Evolutionary conservation across 2,113 vertebrate genomes (phyloP).

Genomic region (Solenodon paradoxus): DNA sequence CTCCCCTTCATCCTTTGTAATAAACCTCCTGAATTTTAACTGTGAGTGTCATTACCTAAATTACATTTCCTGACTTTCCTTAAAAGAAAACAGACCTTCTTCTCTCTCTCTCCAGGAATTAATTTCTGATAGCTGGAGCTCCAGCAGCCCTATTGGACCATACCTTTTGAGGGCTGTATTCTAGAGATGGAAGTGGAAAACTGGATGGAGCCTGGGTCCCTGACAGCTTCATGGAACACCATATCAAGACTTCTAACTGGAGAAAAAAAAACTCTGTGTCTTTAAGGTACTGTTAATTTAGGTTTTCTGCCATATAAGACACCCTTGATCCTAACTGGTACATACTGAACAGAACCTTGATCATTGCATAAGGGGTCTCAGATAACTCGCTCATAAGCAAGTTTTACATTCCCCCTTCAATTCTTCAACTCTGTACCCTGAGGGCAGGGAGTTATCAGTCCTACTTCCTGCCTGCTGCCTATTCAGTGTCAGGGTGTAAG

Average conservation of each 20-base stretch:
- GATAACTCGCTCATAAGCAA: neutral
- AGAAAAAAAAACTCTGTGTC: neutral
- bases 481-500: neutral
- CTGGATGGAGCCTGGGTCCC: neutral
- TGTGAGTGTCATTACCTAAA: neutral
- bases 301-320: neutral
- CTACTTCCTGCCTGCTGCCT: neutral
- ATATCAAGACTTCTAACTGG: neutral
- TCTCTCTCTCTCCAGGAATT: neutral
- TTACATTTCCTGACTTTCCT: neutral
- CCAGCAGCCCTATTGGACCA: neutral
- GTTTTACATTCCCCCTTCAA: neutral
- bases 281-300: neutral
- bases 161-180: neutral
- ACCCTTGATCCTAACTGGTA: neutral
- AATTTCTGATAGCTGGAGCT: neutral
- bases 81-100: neutral
- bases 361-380: neutral
- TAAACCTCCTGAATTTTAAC: neutral
- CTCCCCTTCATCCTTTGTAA: neutral
- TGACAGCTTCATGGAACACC: neutral
- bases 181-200: neutral
- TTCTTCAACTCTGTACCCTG: neutral
- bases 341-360: neutral
- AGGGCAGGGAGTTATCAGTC: neutral